Percentiles rank a stretch among this genome's conserved stretches.
phyloP scores from a whole-genome alignment of 2,113 vertebrate species.

The Sclerurus mexicanus region DNA sequence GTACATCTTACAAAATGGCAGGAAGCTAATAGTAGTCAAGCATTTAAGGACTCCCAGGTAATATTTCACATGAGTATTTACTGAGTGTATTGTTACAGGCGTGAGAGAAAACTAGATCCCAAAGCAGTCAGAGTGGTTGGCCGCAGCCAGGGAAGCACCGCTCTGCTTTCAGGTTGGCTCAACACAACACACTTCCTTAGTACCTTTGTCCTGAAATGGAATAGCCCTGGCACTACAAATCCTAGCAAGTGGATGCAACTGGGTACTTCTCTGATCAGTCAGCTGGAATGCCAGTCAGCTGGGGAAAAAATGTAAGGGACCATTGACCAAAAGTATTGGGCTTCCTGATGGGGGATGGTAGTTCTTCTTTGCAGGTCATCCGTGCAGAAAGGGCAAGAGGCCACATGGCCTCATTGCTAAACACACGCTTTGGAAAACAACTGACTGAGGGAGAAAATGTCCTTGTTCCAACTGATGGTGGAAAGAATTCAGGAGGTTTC shows the following conservation, averaged over 20 bases:
- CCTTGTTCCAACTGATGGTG: neutral
- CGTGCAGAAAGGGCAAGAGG: neutral
- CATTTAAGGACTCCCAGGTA: neutral
- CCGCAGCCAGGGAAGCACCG: rapidly evolving
- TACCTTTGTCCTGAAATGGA: neutral
- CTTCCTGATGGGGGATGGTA: neutral
- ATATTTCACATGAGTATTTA: neutral
- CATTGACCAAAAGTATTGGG: slow-evolving; percentile 1
- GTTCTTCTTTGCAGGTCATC: neutral
- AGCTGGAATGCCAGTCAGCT: slow-evolving; percentile 10
- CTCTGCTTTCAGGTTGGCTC: neutral
- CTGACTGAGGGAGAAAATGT: neutral
- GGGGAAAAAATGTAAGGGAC: neutral
- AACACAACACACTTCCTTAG: neutral
- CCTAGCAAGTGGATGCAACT: neutral
- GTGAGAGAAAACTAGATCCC: neutral
- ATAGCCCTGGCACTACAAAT: neutral
- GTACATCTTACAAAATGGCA: neutral
- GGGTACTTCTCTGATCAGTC: neutral
- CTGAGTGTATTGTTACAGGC: neutral
- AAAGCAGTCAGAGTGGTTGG: neutral
- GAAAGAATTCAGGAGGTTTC: neutral
- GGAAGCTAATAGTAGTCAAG: neutral
- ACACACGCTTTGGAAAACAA: neutral
- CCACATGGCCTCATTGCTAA: neutral